A percentile compares a stretch with the other conserved stretches of the same genome.
Conservation (phyloP, 2,888 invertebrate species). For the Cerastis rubricosa region DNA sequence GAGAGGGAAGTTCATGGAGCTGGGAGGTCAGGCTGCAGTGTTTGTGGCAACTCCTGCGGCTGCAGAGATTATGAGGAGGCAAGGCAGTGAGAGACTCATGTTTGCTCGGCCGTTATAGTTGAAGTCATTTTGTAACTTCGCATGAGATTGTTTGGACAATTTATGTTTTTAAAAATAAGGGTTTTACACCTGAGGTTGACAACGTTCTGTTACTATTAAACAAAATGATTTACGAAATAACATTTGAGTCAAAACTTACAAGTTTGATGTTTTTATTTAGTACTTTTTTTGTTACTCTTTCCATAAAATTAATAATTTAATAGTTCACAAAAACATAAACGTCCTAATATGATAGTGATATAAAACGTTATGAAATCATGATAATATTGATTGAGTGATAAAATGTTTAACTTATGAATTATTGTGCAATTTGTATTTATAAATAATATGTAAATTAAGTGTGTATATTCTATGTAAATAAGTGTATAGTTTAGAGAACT, state of each 20-base stretch:
- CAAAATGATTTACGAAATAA: background rate
- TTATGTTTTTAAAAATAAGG: background rate
- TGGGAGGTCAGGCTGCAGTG: conserved; percentile 83
- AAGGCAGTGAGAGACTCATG: conserved; percentile 86
- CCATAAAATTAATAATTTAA: conserved; percentile 7
- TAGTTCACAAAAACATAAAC: conserved; percentile 13
- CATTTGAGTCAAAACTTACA: background rate
- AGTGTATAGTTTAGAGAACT: conserved; percentile 30
- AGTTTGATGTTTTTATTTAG: background rate
- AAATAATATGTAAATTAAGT: conserved; percentile 49
- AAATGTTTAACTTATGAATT: conserved; percentile 52
- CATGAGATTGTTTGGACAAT: background rate
- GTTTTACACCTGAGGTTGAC: background rate
- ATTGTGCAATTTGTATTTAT: conserved; percentile 66
- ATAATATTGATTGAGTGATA: conserved; percentile 36
- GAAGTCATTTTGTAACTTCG: conserved; percentile 25
- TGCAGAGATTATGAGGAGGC: conserved; percentile 86
- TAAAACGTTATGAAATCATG: background rate
- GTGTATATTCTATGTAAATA: conserved; percentile 66
- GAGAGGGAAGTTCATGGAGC: conserved; percentile 83
- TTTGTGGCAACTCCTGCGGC: conserved; percentile 87
- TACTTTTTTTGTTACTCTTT: background rate
- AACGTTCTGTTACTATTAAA: background rate
- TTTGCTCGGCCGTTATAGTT: conserved; percentile 84
- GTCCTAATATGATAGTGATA: conserved; percentile 8